Base-by-base conservation (phyloP, 2,888 invertebrate species). In the Ornithoptera priamus region DNA sequence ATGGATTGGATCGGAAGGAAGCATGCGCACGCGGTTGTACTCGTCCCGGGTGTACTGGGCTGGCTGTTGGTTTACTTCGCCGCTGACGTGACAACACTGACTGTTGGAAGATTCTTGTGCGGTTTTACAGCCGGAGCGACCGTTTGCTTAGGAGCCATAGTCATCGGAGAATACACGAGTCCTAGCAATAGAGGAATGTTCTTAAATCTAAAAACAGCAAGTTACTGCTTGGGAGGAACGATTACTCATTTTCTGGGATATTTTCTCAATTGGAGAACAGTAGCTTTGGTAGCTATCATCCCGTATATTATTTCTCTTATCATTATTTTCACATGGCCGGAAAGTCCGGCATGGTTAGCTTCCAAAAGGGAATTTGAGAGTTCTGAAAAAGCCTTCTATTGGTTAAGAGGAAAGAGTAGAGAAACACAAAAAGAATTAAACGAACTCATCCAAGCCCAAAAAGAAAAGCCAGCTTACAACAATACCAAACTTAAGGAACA, bases 311-410 rank as follows among this genome's bases (percentile, higher is more conserved):
- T 81, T 1, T 75, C 85, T 0, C 62, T 86, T 1, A 2, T 78
- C 0, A 79, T 88, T 0, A 83, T 93, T 1, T 78, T 84, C 17
- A 88, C 93, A 0, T 83, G 94, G 73, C 94, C 94, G 0, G 95
- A 95, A 81, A 93, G 94, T 20, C 95, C 95, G 0, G 85, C 89
- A 17, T 95, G 94, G 94, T 77, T 95, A 59, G 87, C 93, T 0
- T 87, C 92, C 1, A 93, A 90, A 69, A 90, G 89, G 1, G 83
- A 85, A n/a, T 81, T 85, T 0, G 85, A 86, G 7, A 86, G 93
- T 67, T 94, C 94, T 0, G 86, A 92, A 71, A 78, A 83, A 10
- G 84, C 93, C 0, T 93, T 94, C 22, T 84, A 86, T 61, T 93
- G 90, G 85, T 87, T 94, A 62, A 83, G 94, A 71, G 94, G 94